Conservation (phyloP, 2,113 vertebrate genomes). For the Motacilla tschutschensis region DNA sequence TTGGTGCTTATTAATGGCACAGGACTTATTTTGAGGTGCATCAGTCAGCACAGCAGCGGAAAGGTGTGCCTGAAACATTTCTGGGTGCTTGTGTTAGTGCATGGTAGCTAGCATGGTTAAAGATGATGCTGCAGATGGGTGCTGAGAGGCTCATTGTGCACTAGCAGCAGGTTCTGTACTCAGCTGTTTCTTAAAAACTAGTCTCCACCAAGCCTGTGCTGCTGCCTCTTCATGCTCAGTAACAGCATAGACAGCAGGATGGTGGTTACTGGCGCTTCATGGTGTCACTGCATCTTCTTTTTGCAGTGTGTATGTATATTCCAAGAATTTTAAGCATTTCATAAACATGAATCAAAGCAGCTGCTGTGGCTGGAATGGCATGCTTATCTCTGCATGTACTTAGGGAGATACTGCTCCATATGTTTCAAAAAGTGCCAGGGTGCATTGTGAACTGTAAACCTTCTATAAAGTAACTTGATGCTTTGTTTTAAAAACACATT, state of each 20-base stretch:
- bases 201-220: not conserved
- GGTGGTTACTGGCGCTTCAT: not conserved
- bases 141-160: not conserved
- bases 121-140: not conserved
- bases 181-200: not conserved
- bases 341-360: conserved; percentile 3
- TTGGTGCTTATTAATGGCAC: not conserved
- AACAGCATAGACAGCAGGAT: not conserved
- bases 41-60: not conserved
- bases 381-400: not conserved
- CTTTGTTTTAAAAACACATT: not conserved
- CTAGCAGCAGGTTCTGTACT: fast-evolving
- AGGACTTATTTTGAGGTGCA: not conserved
- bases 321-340: conserved; percentile 21
- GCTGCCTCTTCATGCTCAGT: not conserved
- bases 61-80: not conserved
- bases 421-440: not conserved
- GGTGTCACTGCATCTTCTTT: not conserved
- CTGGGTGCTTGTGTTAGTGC: not conserved
- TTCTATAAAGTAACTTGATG: not conserved
- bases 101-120: not conserved
- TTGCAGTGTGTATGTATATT: not conserved
- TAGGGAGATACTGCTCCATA: not conserved
- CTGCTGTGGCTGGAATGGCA: conserved; percentile 6
- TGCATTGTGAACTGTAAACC: not conserved